These are phyloP conservation scores for Alces alces DNA, from an alignment of 2,113 vertebrate species.

Conservation along the genomic window DNA sequence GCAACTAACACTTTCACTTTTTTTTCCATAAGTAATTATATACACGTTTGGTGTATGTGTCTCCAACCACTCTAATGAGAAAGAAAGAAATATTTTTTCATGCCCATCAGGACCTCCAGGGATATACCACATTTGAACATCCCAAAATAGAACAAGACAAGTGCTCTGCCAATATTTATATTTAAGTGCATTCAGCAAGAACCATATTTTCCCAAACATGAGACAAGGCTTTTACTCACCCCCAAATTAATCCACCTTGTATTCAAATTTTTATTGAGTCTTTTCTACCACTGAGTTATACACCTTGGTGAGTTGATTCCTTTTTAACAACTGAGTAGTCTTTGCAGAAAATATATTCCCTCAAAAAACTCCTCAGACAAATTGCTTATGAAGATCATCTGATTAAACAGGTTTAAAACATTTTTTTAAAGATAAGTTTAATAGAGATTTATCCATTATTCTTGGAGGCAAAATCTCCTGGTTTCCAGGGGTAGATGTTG, in stretches of 20 bases:
- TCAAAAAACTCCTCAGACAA: neutral
- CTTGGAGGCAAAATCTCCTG: neutral
- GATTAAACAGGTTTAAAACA: neutral
- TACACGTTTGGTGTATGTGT: fast-evolving
- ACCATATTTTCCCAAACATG: neutral
- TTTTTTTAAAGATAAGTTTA: neutral
- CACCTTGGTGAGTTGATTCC: neutral
- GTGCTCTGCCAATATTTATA: neutral
- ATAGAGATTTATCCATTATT: neutral
- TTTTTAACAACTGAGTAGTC: neutral
- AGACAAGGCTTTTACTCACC: neutral
- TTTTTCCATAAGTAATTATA: neutral
- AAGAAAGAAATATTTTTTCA: neutral
- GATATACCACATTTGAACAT: neutral
- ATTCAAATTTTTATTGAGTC: neutral
- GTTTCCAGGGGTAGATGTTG: neutral
- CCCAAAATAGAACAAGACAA: neutral
- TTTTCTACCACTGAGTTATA: neutral
- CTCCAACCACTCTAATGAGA: neutral
- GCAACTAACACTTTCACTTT: neutral
- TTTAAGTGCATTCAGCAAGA: neutral
- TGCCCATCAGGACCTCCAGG: neutral
- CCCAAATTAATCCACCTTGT: neutral
- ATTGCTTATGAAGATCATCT: neutral
- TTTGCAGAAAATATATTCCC: neutral